Evolutionary conservation across 2,888 invertebrate species (phyloP), one percentile per base, ranked within the genome.

Genomic region (Phalera bucephala): DNA sequence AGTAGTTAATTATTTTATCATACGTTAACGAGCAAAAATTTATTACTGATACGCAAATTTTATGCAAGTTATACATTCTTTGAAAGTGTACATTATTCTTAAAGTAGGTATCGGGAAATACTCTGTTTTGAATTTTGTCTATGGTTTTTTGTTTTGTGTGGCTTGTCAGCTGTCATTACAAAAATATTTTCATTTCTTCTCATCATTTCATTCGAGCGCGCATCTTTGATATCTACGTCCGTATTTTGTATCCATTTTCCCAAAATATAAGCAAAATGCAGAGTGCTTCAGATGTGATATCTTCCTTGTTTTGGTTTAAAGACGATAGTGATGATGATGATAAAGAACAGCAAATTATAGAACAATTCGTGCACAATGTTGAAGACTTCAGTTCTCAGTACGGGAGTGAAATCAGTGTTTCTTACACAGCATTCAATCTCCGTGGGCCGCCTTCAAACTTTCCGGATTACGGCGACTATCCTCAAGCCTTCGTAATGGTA

Each of bases 381-480:
- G 86, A 93, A 28, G 95, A 95, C 74, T 97, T 95, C 72, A 96
- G 96, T 73, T 97, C 97, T 0, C 96, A 96, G 82, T 98, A 97
- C 86, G 97, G 97, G 43, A 95, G 94, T 74, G 94, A 94, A 77
- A 94, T 93, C 45, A 96, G 96, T 83, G 95, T 96, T 70, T 96
- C 96, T 0, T 97, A 97, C 71, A 95, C 96, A 2, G 97, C 96
- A 3, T 92, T 93, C 33, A 97, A 97, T 84, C 91, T 98, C 38
- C 93, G 94, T 33, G 97, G 97, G 5, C 93, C 94, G 57, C 95
- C 95, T 7, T 93, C 93, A 14, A 95, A 95, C 74, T 97, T 94
- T 87, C 97, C 97, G 0, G 93, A 93, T 47, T 97, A 97, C 78
- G 97, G 97, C 10, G 97, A 98, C 74, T 97, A 95, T 87, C 95